phyloP scores from a whole-genome alignment of 2,797 vertebrate species.

The Megalops cyprinoides region DNA sequence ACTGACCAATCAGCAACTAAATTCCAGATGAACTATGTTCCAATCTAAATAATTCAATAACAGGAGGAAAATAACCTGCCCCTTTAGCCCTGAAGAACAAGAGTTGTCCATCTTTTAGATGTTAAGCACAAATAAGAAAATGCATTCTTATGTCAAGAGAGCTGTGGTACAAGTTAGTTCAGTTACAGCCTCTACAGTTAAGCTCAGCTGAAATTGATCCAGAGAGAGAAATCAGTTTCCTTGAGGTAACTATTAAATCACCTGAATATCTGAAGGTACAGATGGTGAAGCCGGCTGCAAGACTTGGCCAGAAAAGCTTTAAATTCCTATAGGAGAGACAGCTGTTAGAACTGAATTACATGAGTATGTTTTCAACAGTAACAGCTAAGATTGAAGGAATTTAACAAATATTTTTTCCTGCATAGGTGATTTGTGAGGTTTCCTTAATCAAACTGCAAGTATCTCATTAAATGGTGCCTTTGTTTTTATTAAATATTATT shows the following conservation, averaged over 20 bases:
- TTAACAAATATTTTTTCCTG: no score
- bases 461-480: background rate
- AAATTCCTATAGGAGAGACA: conserved; percentile 80
- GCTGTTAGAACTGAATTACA: background rate
- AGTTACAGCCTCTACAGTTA: background rate
- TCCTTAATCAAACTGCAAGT: background rate
- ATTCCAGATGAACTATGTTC: background rate
- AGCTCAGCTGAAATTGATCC: background rate
- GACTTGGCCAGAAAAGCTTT: conserved; percentile 79
- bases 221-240: background rate
- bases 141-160: no score
- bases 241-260: conserved; percentile 52
- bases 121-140: background rate
- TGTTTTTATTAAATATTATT: background rate
- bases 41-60: background rate
- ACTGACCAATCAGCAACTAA: no score
- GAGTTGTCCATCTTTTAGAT: no score
- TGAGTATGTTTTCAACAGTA: background rate
- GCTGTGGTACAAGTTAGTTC: background rate
- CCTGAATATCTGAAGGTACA: conserved; percentile 89
- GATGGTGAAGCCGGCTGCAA: conserved; percentile 77
- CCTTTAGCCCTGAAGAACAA: no score
- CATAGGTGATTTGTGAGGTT: no score
- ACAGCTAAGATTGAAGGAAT: no score
- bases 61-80: background rate